Evolutionary conservation across 2,113 vertebrate species (phyloP), one percentile per base, ranked within the genome.

Genomic region (Nothocercus nigrocapillus): DNA sequence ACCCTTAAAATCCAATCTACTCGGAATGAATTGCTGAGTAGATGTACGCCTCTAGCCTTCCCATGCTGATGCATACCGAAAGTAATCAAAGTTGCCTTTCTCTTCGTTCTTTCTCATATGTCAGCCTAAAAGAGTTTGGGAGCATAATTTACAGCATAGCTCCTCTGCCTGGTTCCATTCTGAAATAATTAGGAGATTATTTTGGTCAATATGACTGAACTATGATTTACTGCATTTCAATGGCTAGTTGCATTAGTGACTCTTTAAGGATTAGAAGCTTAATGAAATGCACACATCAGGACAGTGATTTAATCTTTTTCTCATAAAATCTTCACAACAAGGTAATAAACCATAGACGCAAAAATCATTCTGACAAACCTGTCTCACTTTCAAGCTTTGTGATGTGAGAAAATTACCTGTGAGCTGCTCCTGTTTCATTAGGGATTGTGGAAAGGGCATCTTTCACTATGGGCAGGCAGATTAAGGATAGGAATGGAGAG

Each of bases 191-290:
- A 95, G 88, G 93, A 96, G 95, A 96, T 97, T 96, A 95, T 97
- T 97, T 82, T 83, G 84, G 84, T 94, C 38, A 82, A 97, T 97
- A 96, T n/a, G 88, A 82, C 93, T 95, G 85, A 92, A 95, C 11
- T 54, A 64, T 97, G 96, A 97, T 93, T 81, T 96, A 97, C 91
- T 96, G 79, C 96, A 94, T 97, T 97, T 97, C 96, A 95, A 28
- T 96, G 97, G 96, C 76, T 91, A 96, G 90, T 83, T 90, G 96
- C 11, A 45, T 96, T 97, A 96, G 97, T 28, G 89, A 96, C 97
- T 97, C 96, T 97, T 97, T 93, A 94, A 97, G 97, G 97, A 97
- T 98, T 97, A 97, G 96, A 82, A 96, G 77, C 93, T 94, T 98
- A 96, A 97, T 97, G 97, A 97, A 98, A 96, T 86, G 94, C 97